Base-by-base conservation (phyloP, 2,797 vertebrate species). In the Gadopsis marmoratus region DNA sequence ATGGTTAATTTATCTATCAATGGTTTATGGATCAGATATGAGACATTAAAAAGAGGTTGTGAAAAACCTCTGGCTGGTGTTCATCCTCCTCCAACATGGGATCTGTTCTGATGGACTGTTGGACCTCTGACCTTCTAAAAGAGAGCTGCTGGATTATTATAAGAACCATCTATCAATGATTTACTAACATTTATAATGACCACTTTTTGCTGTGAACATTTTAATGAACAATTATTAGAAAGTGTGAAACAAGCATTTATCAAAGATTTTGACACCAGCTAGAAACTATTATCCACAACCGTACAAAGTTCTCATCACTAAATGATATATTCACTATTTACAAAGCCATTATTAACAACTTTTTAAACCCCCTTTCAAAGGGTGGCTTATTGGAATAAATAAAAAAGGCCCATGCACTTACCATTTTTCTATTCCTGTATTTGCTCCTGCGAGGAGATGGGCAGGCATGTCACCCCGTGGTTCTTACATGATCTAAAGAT, bases 361-460 rank as follows among this genome's bases (percentile, higher is more conserved):
- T 60, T 13, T 60, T 16, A 10, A 16, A 56, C 7, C 16, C 17
- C 4, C 12, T n/a, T 6, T 29, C 13, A 37, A 47, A 59, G 5
- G 23, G 0, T 26, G 13, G 23, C 14, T 41, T 47, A 47, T 45
- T 4, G 31, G 6, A 66, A 75, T 31, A 41, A 29, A 56, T 48
- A 19, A 26, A 19, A 26, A 21, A 59, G 5, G 48, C 3, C 17
- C 5, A 10, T 2, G 23, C 16, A 69, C 92, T 91, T 78, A 95
- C 94, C 93, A 93, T 95, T 85, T 76, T 89, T 68, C 70, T 79
- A 37, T 70, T 59, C 43, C 68, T 78, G 79, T 69, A 39, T 75
- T 33, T 71, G 79, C 81, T 90, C 77, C 79, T 91, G 80, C 50
- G 26, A 53, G 65, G 82, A 78, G 75, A 79, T 23, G 43, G 56